A percentile compares a stretch with the other conserved stretches of the same genome.
phyloP scores from a whole-genome alignment of 2,797 vertebrate genomes.

The Notolepis coatsorum region DNA sequence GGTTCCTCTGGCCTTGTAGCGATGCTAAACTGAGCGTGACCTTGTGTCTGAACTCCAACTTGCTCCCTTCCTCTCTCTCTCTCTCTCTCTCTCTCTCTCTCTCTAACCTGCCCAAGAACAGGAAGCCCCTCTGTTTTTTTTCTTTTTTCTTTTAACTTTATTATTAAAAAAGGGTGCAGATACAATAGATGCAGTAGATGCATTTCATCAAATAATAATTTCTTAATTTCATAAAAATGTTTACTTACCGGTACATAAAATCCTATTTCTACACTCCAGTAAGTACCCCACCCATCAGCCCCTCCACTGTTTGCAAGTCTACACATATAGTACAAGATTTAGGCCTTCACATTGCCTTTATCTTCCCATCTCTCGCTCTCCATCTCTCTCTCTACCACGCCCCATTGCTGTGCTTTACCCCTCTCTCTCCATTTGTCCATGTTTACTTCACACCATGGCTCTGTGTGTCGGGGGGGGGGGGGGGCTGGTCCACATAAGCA shows the following conservation, averaged over 20 bases:
- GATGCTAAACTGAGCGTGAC: constrained; percentile 75
- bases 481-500: constrained; percentile 60
- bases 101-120: constrained; percentile 36
- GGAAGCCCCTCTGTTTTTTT: constrained; percentile 47
- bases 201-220: no score
- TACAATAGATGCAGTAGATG: no score
- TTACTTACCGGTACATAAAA: no score
- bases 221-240: no score
- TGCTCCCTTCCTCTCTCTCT: not conserved
- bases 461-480: constrained; percentile 61
- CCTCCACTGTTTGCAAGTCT: constrained; percentile 37
- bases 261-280: no score
- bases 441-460: constrained; percentile 67
- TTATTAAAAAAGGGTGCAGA: no score
- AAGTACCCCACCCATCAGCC: no score
- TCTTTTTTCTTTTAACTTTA: no score
- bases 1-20: constrained; percentile 66
- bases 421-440: constrained; percentile 65
- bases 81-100: not conserved
- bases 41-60: constrained; percentile 55
- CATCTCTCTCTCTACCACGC: constrained; percentile 8
- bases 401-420: not conserved
- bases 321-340: constrained; percentile 30
- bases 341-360: constrained; percentile 32
- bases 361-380: constrained; percentile 14